A percentile compares a stretch with the other conserved stretches of the same genome.
Conservation (phyloP, 2,113 vertebrate species). For the Trogon melanurus region DNA sequence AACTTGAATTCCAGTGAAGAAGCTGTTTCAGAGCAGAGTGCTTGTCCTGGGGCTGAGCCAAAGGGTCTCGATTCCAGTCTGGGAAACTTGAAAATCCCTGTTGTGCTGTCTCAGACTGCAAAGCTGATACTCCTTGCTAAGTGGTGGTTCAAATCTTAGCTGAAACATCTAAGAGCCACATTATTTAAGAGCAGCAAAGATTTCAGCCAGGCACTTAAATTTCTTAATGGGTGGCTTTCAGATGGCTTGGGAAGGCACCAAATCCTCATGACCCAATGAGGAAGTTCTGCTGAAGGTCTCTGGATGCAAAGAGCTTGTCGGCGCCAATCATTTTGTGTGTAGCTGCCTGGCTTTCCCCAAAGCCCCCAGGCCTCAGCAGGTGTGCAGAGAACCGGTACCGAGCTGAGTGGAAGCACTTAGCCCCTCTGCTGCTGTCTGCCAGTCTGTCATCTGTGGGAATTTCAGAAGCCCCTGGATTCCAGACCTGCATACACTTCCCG, state of each 20-base stretch:
- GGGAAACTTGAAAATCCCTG: neutral
- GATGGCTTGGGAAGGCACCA: neutral
- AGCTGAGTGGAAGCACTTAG: neutral
- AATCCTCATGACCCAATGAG: neutral
- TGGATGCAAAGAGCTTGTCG: neutral
- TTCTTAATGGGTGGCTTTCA: neutral
- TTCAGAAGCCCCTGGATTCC: slow-evolving; percentile 68
- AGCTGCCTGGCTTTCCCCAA: neutral
- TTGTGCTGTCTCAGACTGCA: neutral
- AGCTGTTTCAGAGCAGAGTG: neutral
- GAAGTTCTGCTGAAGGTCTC: neutral
- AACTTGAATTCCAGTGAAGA: neutral
- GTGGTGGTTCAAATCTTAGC: neutral
- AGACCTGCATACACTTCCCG: slow-evolving; percentile 76
- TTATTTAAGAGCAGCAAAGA: neutral
- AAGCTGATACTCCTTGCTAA: neutral
- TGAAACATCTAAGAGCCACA: neutral
- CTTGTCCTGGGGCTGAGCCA: neutral
- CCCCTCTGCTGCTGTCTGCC: neutral
- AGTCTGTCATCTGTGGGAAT: fast-evolving
- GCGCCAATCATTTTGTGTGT: neutral
- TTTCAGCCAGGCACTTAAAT: neutral
- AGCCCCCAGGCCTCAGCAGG: neutral
- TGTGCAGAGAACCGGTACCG: neutral
- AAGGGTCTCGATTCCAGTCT: neutral